Evolutionary conservation across 1,140 invertebrate genomes (phyloP), one percentile per base, ranked within the genome.

Genomic region (Alviniconcha marisindica): DNA sequence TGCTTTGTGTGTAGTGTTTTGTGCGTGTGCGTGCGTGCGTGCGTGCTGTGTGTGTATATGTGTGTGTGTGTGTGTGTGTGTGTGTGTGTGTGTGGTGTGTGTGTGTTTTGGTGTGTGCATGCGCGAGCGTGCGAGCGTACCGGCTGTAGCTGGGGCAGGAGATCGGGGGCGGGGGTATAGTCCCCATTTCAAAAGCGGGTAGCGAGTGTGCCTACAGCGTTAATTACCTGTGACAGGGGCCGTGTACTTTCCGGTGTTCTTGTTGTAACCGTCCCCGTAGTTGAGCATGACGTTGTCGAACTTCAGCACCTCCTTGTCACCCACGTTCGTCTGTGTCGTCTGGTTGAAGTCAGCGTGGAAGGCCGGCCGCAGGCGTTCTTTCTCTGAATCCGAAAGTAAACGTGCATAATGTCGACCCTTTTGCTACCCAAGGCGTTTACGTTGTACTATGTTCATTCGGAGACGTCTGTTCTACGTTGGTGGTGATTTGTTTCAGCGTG

Each of bases 11-110:
- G n/a, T n/a, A n/a, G n/a, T n/a, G n/a, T n/a, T n/a, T n/a, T n/a
- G n/a, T n/a, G n/a, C n/a, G n/a, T n/a, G n/a, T n/a, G n/a, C n/a
- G n/a, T n/a, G 56, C 21, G 56, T n/a, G 21, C 21, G 56, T n/a
- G 56, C 21, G 56, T 60, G 24, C n/a, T n/a, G 56, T 60, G 56
- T 60, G 56, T n/a, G 24, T 60, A n/a, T n/a, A n/a, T 60, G 56
- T 60, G 56, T 60, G 56, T 60, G 56, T 60, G 56, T 60, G 56
- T 60, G 24, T 60, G 56, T 60, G 56, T 60, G 24, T 60, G 56
- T 60, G 56, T 60, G 56, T 60, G 56, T 60, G 56, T 60, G 56
- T n/a, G 24, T 60, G 56, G 15, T 56, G 54, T 56, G 5, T 56
- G 18, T 10, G 21, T 56, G 18, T 21, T 3, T 56, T n/a, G 3